A percentile compares a stretch with the other conserved stretches of the same genome.
phyloP scores from a whole-genome alignment of 2,888 invertebrate genomes.

The Neoascia interrupta region DNA sequence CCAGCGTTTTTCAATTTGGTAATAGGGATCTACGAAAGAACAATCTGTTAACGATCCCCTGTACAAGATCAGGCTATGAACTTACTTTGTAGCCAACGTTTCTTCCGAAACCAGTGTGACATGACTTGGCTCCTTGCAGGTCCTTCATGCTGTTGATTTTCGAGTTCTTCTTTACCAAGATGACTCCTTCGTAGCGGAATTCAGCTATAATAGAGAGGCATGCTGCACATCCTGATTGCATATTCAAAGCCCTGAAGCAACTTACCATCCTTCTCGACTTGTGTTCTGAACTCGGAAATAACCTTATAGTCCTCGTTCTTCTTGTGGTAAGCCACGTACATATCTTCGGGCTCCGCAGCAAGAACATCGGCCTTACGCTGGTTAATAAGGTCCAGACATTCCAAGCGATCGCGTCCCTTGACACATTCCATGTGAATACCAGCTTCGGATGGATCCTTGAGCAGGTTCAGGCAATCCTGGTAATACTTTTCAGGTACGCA shows the following conservation, averaged over 20 bases:
- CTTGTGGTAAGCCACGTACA: constrained; percentile 89
- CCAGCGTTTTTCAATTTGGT: constrained; percentile 88
- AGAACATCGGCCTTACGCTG: constrained; percentile 89
- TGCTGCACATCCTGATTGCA: not conserved
- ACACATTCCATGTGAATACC: constrained; percentile 84
- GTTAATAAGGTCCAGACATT: constrained; percentile 87
- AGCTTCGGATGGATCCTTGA: constrained; percentile 79
- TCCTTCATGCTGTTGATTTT: constrained; percentile 85
- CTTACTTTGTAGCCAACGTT: constrained; percentile 91
- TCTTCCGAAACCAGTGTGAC: constrained; percentile 92
- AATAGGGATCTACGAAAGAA: constrained; percentile 82
- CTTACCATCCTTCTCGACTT: constrained; percentile 87
- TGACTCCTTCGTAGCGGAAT: constrained; percentile 90
- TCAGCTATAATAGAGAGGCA: constrained; percentile 81
- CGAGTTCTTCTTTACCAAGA: constrained; percentile 88
- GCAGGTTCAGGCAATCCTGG: constrained; percentile 82
- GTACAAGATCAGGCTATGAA: not conserved
- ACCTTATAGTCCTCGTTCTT: constrained; percentile 88
- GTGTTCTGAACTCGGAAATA: constrained; percentile 88
- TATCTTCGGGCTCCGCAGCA: constrained; percentile 92
- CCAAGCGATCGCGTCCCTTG: constrained; percentile 85
- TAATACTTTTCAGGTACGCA: constrained; percentile 86
- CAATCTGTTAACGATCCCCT: constrained; percentile 76
- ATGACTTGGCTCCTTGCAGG: constrained; percentile 88
- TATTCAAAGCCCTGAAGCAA: not conserved